A percentile compares a stretch with the other conserved stretches of the same genome.
These are phyloP conservation scores for Agonopterix arenella DNA, from an alignment of 2,888 invertebrate genomes.

Conservation along the genomic window DNA sequence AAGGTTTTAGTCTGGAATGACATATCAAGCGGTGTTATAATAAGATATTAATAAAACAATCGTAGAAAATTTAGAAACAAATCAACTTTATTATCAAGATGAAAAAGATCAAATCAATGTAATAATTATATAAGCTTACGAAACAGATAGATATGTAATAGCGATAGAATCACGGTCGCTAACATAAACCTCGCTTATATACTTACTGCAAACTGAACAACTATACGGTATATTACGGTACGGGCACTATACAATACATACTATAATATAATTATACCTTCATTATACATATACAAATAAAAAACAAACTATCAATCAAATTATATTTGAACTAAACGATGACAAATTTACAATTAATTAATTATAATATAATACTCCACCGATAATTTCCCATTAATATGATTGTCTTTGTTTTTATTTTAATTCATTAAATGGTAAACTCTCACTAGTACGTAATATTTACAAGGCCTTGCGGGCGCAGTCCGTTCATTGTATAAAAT, in stretches of 20 bases:
- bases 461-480: slow-evolving; percentile 56
- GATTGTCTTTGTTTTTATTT: slow-evolving; percentile 54
- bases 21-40: too few species aligned
- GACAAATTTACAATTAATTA: slow-evolving; percentile 50
- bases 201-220: slow-evolving; percentile 12
- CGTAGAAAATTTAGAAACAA: slow-evolving; percentile 73
- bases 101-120: slow-evolving; percentile 72
- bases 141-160: slow-evolving; percentile 62
- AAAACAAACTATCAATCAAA: slow-evolving; percentile 15
- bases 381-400: slow-evolving; percentile 53
- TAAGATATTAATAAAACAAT: slow-evolving; percentile 29
- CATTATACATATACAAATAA: slow-evolving; percentile 8
- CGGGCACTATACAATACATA: slow-evolving; percentile 3
- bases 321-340: slow-evolving; percentile 47
- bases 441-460: slow-evolving; percentile 70
- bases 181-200: slow-evolving; percentile 29
- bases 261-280: slow-evolving; percentile 2
- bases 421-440: slow-evolving; percentile 64
- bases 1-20: too few species aligned
- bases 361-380: slow-evolving; percentile 40
- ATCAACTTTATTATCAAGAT: slow-evolving; percentile 77
- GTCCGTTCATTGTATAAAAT: slow-evolving; percentile 67
- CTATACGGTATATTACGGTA: slow-evolving; percentile 5
- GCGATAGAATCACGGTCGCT: slow-evolving; percentile 23
- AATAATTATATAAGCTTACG: slow-evolving; percentile 64